These are phyloP conservation scores for Heteromyza rotundicornis DNA, from an alignment of 2,888 invertebrate species.

Conservation along the genomic window DNA sequence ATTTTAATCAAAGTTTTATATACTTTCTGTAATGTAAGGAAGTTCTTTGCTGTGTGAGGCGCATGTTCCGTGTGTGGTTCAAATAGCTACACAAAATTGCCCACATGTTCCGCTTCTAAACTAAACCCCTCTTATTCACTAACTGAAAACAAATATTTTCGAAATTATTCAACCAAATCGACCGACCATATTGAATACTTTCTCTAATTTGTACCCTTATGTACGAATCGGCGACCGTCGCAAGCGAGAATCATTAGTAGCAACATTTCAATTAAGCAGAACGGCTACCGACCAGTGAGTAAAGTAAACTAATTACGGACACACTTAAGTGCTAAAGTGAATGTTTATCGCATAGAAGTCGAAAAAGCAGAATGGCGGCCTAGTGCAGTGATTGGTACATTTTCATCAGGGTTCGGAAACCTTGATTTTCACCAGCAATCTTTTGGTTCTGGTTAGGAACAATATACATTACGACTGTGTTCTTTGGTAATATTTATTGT, in stretches of 20 bases:
- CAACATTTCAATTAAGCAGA: constrained; percentile 25
- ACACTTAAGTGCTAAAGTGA: constrained; percentile 18
- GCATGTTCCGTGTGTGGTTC: too few species aligned
- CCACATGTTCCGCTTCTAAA: not conserved
- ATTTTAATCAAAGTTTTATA: too few species aligned
- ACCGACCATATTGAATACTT: constrained; percentile 4
- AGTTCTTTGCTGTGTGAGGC: too few species aligned
- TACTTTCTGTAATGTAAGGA: too few species aligned
- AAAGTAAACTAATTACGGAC: constrained; percentile 22
- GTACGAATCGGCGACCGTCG: not conserved
- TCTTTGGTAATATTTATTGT: too few species aligned
- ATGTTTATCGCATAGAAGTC: constrained; percentile 3
- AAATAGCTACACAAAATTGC: not conserved
- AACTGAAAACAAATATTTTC: not conserved
- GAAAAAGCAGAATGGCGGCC: too few species aligned
- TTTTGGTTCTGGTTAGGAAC: too few species aligned
- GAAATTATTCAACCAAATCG: not conserved
- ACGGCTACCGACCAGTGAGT: constrained; percentile 21
- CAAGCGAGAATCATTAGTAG: constrained; percentile 23
- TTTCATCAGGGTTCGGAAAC: too few species aligned
- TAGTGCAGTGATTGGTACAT: too few species aligned
- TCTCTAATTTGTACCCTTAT: constrained; percentile 20
- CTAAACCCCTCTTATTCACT: not conserved
- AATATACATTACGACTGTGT: too few species aligned
- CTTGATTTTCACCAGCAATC: too few species aligned